Percentiles rank a stretch among this genome's conserved stretches.
Conservation (phyloP, 2,888 invertebrate species). For the Rotaria magnacalcarata region DNA sequence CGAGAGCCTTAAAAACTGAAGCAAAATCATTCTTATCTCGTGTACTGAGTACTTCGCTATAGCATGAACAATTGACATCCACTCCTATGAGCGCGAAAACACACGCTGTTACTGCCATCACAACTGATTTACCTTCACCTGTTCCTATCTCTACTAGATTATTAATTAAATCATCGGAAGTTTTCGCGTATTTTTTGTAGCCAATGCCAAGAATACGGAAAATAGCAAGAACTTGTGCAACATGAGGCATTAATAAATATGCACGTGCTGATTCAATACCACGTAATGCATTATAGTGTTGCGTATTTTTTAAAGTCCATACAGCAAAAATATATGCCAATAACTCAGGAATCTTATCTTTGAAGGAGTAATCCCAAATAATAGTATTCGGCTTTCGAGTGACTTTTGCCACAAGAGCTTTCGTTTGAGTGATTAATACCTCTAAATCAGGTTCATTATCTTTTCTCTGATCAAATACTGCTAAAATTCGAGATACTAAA, state of each 20-base stretch:
- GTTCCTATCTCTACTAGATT: constrained; percentile 22
- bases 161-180: background rate
- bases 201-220: constrained; percentile 34
- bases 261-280: background rate
- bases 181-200: background rate
- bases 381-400: background rate
- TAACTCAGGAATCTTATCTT: background rate
- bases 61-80: constrained; percentile 30
- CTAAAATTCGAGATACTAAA: background rate
- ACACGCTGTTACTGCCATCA: background rate
- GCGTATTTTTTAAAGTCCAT: constrained; percentile 28
- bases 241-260: constrained; percentile 32
- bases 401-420: background rate
- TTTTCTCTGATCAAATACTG: background rate
- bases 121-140: constrained; percentile 37
- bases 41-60: constrained; percentile 32
- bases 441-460: background rate
- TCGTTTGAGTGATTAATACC: background rate
- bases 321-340: constrained; percentile 38
- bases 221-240: constrained; percentile 18
- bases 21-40: constrained; percentile 13
- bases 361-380: background rate
- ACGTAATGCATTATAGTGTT: background rate
- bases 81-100: constrained; percentile 2
- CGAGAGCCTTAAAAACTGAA: background rate